phyloP scores from a whole-genome alignment of 2,113 vertebrate genomes.

The Tetrax tetrax region DNA sequence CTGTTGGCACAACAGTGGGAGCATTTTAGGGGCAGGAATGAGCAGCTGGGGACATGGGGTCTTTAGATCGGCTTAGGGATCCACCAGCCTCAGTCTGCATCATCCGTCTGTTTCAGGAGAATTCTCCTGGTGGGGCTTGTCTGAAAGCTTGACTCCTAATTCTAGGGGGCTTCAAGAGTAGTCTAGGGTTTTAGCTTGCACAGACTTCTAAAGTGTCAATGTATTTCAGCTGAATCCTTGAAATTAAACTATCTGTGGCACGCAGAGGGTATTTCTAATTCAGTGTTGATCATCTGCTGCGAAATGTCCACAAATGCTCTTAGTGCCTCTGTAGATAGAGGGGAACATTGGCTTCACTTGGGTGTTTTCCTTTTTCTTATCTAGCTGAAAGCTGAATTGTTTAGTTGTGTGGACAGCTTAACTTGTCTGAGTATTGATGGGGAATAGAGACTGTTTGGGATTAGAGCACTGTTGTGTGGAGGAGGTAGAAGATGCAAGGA shows the following conservation, averaged over 20 bases:
- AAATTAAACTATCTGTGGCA: background rate
- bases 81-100: background rate
- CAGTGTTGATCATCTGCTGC: background rate
- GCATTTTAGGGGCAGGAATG: conserved; percentile 8
- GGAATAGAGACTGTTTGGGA: background rate
- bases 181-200: background rate
- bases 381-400: background rate
- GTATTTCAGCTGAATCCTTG: background rate
- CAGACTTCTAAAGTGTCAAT: background rate
- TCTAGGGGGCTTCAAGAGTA: background rate
- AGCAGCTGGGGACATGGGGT: background rate
- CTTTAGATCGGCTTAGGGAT: background rate
- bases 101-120: background rate
- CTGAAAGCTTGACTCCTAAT: background rate
- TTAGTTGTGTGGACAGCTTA: background rate
- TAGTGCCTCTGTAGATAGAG: background rate
- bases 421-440: background rate
- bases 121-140: background rate
- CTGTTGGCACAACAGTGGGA: conserved; percentile 29
- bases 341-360: background rate
- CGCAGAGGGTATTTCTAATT: background rate
- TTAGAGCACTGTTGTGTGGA: background rate
- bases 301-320: background rate
- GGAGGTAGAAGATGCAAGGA: background rate
- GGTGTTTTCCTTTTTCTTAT: background rate